Percentiles rank a stretch among this genome's conserved stretches.
Evolutionary conservation across 1,140 invertebrate species (phyloP).

Genomic region (Schlechtendalia chinensis): DNA sequence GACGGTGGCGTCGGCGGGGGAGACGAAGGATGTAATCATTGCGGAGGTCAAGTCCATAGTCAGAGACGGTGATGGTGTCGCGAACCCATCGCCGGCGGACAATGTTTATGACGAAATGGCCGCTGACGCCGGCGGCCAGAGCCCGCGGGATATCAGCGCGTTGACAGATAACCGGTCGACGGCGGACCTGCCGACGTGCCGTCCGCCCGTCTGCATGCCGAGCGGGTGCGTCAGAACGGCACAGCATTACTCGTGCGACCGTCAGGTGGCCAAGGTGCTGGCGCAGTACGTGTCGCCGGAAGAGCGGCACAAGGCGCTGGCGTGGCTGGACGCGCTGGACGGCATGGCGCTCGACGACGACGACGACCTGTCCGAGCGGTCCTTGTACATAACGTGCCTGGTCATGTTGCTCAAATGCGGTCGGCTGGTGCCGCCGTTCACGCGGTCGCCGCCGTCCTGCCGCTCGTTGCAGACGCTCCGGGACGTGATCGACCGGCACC

Average conservation of each 20-base stretch:
- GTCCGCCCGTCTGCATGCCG: not conserved
- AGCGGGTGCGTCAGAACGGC: not conserved
- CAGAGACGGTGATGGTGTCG: no score
- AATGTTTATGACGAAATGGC: no score
- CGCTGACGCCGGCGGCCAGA: not conserved
- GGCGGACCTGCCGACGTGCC: not conserved
- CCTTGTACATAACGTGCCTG: no score
- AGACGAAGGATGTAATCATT: no score
- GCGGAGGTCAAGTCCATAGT: no score
- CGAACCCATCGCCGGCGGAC: no score
- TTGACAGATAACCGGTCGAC: not conserved
- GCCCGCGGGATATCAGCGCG: not conserved
- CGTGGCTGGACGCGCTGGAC: not conserved
- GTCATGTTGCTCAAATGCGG: not conserved
- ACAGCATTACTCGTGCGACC: no score
- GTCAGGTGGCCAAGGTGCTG: no score
- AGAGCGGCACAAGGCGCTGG: not conserved
- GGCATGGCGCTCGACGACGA: not conserved
- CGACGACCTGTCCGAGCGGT: not conserved
- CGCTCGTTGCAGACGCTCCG: not conserved
- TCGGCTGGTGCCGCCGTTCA: not conserved
- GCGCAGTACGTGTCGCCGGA: conserved; percentile 10
- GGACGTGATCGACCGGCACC: conserved; percentile 25
- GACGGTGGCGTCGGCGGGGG: no score
- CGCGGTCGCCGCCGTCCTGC: no score